Evolutionary conservation across 1,140 invertebrate species (phyloP), one percentile per base, ranked within the genome.

Genomic region (Drosophila baimaii): DNA sequence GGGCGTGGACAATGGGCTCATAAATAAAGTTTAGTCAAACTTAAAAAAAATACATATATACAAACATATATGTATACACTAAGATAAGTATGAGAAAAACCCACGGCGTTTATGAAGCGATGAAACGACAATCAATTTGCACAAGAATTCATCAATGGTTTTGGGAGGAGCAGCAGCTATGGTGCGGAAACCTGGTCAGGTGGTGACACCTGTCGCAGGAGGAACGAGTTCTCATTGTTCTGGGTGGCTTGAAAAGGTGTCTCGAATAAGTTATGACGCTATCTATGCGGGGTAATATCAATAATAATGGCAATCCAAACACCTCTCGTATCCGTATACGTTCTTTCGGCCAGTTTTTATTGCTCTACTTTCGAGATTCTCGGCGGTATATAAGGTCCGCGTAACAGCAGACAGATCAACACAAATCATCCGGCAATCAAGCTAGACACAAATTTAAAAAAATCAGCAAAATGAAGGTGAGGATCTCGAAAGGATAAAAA

Each of bases 211-310:
- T 72, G 65, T 68, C 31, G 69, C 44, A 33, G 49, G 44, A 86
- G 83, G 83, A 86, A 86, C 83, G 66, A 86, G 83, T 86, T 88
- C 79, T 86, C 76, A 86, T 86, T 86, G 83, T 79, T 88, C 76
- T 79, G 31, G 7, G 33, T 29, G 19, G 29, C 44, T 52, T 71
- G 56, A 68, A 59, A 79, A 69, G 59, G 77, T 54, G 59, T 58
- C 74, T 80, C 46, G 35, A 77, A 59, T 77, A 63, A 77, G 55
- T 65, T 79, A 79, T 66, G 73, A 23, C 64, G 33, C 23, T 27
- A 51, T 35, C 25, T 13, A 35, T 23, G 13, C 17, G 43, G 33
- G 31, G 35, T 59, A 77, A 66, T 59, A 77, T 69, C 43, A 49
- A 59, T 59, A 49, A 69, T 77, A 77, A 79, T 61, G 68, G 35